Conservation (phyloP, 2,797 vertebrate species). For the Dendrocincla tyrannina region DNA sequence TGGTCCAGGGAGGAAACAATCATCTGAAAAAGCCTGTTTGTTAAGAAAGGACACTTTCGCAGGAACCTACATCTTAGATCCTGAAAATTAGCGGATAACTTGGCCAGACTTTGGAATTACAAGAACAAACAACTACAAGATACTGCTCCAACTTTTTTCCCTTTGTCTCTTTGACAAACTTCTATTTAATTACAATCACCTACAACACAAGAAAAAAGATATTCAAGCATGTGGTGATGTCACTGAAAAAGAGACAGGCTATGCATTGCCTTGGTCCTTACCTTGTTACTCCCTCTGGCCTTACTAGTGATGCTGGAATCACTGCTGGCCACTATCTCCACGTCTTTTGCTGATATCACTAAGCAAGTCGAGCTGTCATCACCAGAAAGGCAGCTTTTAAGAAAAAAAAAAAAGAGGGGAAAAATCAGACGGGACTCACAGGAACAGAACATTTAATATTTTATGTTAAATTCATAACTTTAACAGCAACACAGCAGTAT, state of each 20-base stretch:
- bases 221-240: neutral
- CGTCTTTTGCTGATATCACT: constrained; percentile 88
- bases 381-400: constrained; percentile 86
- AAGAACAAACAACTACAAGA: neutral
- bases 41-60: neutral
- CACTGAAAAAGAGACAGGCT: neutral
- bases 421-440: neutral
- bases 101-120: neutral
- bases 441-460: neutral
- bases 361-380: constrained; percentile 91
- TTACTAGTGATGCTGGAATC: constrained; percentile 97
- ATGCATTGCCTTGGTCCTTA: constrained; percentile 48
- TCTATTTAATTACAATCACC: neutral
- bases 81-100: neutral
- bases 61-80: neutral
- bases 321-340: constrained; percentile 95
- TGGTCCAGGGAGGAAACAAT: neutral
- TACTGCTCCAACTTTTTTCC: neutral
- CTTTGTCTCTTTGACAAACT: neutral
- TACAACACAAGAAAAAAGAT: neutral
- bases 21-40: neutral
- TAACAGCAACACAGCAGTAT: neutral
- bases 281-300: constrained; percentile 96
- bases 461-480: neutral
- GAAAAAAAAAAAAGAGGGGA: neutral